Base-by-base conservation (phyloP, 2,797 vertebrate species). In the Chaunax sp. region DNA sequence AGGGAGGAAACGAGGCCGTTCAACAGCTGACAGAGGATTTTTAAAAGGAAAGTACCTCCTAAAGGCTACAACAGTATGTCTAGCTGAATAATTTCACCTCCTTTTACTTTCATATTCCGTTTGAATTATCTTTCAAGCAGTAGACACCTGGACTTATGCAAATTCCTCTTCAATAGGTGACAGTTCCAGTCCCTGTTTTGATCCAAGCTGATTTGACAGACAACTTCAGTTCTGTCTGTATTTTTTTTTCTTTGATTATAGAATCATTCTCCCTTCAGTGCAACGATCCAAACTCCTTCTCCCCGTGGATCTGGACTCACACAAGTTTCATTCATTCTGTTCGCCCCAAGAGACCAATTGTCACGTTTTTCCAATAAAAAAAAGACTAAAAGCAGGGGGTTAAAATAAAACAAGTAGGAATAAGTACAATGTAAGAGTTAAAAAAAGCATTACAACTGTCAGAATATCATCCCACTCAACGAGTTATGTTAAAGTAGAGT, bases 71-170 rank as follows among this genome's bases (percentile, higher is more conserved):
- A 14, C 35, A 41, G 18, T 11, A 37, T n/a, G 35, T 72, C 67
- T 20, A 6, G 18, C 44, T 40, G 60, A 65, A 45, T 35, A 38
- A 71, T 33, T 71, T 43, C 44, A 57, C 23, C 33, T 25, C 20
- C 23, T 50, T 53, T 40, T 50, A 20, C 13, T 44, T 62, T 62
- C 16, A 41, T 61, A 60, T 49, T 55, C 20, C 49, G 37, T 74
- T 74, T 59, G 30, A 55, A 64, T 35, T 35, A 5, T 30, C 63
- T 62, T 71, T 80, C 37, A 73, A 38, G 45, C 40, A 20, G 33
- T 66, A 62, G 71, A 74, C 66, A 73, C 56, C n/a, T 62, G 45
- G 64, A 72, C 28, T 56, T 51, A 60, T 77, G 72, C 53, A 74
- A 55, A 81, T 64, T 26, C 44, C 8, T 68, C 28, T 46, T 70